A percentile compares a stretch with the other conserved stretches of the same genome.
phyloP scores from a whole-genome alignment of 2,888 invertebrate genomes.

The Galerucella nymphaeae region DNA sequence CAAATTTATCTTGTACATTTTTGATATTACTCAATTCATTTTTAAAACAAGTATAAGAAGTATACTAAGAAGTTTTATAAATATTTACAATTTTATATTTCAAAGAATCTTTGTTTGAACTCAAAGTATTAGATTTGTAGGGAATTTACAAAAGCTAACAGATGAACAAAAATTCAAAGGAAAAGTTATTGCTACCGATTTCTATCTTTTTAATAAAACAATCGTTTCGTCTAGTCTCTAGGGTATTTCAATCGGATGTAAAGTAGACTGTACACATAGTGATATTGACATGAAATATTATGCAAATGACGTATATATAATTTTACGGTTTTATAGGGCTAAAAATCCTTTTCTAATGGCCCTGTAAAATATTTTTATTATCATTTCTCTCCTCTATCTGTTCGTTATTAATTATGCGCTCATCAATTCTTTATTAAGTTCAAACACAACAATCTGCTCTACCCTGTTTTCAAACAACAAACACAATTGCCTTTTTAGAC shows the following conservation, averaged over 20 bases:
- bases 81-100: conserved; percentile 6
- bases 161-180: neutral
- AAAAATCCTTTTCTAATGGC: neutral
- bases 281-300: too few species aligned
- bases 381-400: neutral
- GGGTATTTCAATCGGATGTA: neutral
- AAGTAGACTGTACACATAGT: neutral
- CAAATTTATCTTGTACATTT: too few species aligned
- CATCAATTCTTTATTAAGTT: conserved; percentile 6
- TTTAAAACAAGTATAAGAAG: too few species aligned
- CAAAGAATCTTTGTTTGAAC: neutral
- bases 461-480: conserved; percentile 5
- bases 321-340: too few species aligned
- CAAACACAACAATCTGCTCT: conserved; percentile 1
- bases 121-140: neutral
- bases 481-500: conserved; percentile 27
- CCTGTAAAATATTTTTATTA: neutral
- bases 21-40: too few species aligned
- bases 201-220: conserved; percentile 1
- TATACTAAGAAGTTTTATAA: neutral
- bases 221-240: neutral
- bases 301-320: too few species aligned
- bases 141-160: neutral
- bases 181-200: neutral
- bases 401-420: conserved; percentile 2